Evolutionary conservation across 1,140 invertebrate genomes (phyloP).

Genomic region (Nymphalis io): DNA sequence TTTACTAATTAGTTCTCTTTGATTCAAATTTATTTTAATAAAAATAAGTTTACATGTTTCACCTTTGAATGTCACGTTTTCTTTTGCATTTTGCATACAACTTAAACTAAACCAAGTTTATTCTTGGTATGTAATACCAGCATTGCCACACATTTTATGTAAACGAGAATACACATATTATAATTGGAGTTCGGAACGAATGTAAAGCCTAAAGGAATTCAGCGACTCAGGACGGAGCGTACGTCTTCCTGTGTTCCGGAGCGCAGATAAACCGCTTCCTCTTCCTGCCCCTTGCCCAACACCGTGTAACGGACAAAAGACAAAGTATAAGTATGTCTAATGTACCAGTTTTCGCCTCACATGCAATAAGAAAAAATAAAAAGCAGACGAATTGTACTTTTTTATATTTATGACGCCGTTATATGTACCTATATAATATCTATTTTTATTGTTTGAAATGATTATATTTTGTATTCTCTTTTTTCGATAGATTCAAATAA

Average conservation of each 20-base stretch:
- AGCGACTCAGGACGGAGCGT: constrained; percentile 48
- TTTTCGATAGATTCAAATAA: no score
- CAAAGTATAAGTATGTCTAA: constrained; percentile 40
- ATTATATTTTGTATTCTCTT: no score
- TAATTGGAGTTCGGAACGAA: constrained; percentile 58
- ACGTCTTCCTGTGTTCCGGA: constrained; percentile 73
- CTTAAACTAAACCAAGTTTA: background rate
- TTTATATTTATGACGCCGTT: no score
- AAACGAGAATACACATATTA: constrained; percentile 27
- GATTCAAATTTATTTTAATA: no score
- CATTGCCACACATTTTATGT: constrained; percentile 6
- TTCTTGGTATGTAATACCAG: background rate
- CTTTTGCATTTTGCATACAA: no score
- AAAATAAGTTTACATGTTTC: no score
- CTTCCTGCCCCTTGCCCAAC: constrained; percentile 68
- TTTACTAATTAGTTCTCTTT: no score
- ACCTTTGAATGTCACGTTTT: no score
- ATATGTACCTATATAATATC: no score
- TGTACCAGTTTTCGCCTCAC: constrained; percentile 36
- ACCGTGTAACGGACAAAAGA: constrained; percentile 68
- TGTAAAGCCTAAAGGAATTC: constrained; percentile 62
- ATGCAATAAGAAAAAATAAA: constrained; percentile 7
- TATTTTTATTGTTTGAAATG: no score
- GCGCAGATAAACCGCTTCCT: constrained; percentile 76
- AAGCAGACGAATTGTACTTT: background rate